These are phyloP conservation scores for Himalopsyche tibetana DNA, from an alignment of 2,888 invertebrate genomes.

Conservation along the genomic window DNA sequence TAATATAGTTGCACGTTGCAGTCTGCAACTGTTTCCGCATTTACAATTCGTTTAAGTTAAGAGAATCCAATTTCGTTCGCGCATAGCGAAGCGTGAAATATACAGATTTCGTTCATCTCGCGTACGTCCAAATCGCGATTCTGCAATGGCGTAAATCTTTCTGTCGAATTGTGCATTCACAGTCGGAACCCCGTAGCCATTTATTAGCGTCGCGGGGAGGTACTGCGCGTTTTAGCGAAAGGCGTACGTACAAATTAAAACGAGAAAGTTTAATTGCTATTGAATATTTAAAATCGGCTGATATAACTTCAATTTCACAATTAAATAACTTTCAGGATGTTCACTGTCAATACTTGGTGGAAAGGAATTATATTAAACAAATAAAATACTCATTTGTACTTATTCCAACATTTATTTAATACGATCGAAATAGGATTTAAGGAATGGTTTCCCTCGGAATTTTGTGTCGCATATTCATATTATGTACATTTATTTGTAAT, in stretches of 20 bases:
- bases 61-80: slow-evolving; percentile 20
- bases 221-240: not conserved
- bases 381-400: no score
- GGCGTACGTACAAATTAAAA: not conserved
- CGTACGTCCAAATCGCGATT: slow-evolving; percentile 2
- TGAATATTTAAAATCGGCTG: no score
- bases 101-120: slow-evolving; percentile 1
- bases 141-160: not conserved
- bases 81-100: not conserved
- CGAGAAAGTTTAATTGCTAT: no score
- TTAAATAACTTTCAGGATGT: no score
- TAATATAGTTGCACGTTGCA: slow-evolving; percentile 1
- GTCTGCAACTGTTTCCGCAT: not conserved
- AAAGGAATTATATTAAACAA: no score
- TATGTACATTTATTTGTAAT: no score
- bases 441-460: no score
- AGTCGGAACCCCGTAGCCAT: not conserved
- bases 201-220: not conserved
- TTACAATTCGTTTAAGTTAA: not conserved
- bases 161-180: slow-evolving; percentile 31
- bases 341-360: no score
- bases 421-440: no score
- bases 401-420: no score
- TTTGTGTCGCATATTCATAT: no score
- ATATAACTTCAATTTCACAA: no score